Percentiles rank a stretch among this genome's conserved stretches.
phyloP scores from a whole-genome alignment of 2,797 vertebrate species.

The Eutrigla gurnardus region DNA sequence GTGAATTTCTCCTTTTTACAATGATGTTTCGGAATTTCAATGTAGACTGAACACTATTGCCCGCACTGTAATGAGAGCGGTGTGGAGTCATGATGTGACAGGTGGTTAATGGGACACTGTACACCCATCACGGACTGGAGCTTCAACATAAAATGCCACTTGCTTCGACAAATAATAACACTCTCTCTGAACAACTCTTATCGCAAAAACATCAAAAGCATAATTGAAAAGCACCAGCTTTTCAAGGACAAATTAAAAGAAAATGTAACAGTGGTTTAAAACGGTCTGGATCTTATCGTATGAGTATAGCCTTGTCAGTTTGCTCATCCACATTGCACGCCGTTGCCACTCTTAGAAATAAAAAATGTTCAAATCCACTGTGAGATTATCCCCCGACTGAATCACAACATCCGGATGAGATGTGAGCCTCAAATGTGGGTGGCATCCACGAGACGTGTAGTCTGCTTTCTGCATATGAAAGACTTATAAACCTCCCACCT shows the following conservation, averaged over 20 bases:
- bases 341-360: constrained; percentile 15
- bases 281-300: constrained; percentile 44
- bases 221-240: constrained; percentile 48
- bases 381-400: constrained; percentile 16
- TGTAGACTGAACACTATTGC: constrained; percentile 24
- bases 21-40: constrained; percentile 28
- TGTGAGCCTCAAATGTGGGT: constrained; percentile 14
- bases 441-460: constrained; percentile 13
- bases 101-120: constrained; percentile 69
- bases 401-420: constrained; percentile 25
- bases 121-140: constrained; percentile 36
- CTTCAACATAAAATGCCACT: constrained; percentile 51
- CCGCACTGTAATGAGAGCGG: constrained; percentile 44
- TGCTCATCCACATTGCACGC: constrained; percentile 14
- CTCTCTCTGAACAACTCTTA: constrained; percentile 38
- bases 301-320: constrained; percentile 22
- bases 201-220: constrained; percentile 41
- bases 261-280: constrained; percentile 47
- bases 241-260: constrained; percentile 56
- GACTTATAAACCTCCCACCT: constrained; percentile 18
- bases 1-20: constrained; percentile 9
- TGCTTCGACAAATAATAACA: constrained; percentile 55
- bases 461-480: constrained; percentile 35
- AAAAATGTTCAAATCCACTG: constrained; percentile 21
- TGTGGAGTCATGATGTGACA: constrained; percentile 55